Conservation (phyloP, 2,888 invertebrate species). For the Eupithecia inturbata region DNA sequence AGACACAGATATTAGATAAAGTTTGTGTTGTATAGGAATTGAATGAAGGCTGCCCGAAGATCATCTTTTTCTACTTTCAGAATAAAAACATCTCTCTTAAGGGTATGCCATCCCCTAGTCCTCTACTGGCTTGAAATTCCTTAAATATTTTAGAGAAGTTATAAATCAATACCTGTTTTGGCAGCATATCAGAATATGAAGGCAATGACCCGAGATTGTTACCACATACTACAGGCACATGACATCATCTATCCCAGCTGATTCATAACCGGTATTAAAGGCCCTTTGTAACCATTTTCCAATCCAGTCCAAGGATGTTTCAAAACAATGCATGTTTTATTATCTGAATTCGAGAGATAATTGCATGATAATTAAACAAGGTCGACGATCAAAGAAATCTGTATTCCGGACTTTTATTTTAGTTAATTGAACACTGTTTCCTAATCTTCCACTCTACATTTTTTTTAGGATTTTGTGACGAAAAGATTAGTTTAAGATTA, state of each 20-base stretch:
- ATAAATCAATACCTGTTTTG: constrained; percentile 38
- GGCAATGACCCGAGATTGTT: constrained; percentile 45
- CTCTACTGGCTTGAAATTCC: neutral
- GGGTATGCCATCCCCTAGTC: neutral
- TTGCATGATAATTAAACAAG: constrained; percentile 36
- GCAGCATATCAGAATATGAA: constrained; percentile 42
- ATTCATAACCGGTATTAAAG: constrained; percentile 42
- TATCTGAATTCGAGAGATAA: constrained; percentile 30
- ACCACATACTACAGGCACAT: constrained; percentile 29
- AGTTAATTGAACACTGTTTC: neutral
- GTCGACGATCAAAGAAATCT: constrained; percentile 29
- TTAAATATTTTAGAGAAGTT: neutral
- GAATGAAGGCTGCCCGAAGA: neutral
- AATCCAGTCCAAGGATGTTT: constrained; percentile 42
- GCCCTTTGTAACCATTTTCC: constrained; percentile 36
- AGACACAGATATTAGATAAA: neutral
- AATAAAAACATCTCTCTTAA: neutral
- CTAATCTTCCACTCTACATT: neutral
- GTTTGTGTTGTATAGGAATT: neutral
- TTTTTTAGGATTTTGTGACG: neutral
- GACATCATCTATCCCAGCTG: constrained; percentile 44
- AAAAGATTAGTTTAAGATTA: neutral
- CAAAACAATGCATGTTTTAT: constrained; percentile 39
- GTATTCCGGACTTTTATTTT: constrained; percentile 9
- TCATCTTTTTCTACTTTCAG: neutral